A percentile compares a stretch with the other conserved stretches of the same genome.
These are phyloP conservation scores for Torymus tubicola DNA, from an alignment of 2,888 invertebrate genomes.

Conservation along the genomic window DNA sequence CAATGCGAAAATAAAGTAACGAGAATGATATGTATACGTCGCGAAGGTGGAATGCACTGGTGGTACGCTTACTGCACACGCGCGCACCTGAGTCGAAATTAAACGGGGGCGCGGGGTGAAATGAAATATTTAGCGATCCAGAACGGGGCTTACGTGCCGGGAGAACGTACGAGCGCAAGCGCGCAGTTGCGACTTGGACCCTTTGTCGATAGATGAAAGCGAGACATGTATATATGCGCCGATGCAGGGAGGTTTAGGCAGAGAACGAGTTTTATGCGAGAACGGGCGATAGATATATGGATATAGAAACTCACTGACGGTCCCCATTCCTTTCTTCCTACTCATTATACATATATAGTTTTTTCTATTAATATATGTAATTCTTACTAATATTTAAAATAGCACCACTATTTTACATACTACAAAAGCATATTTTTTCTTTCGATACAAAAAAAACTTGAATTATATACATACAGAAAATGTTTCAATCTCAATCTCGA, in stretches of 20 bases:
- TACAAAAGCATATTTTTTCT: too few species aligned
- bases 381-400: too few species aligned
- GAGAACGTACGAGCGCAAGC: neutral
- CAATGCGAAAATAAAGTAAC: neutral
- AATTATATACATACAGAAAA: slow-evolving; percentile 4
- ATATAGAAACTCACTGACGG: too few species aligned
- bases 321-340: too few species aligned
- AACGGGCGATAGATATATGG: too few species aligned
- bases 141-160: slow-evolving; percentile 8
- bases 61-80: slow-evolving; percentile 45
- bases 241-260: slow-evolving; percentile 7
- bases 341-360: too few species aligned
- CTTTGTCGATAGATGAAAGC: slow-evolving; percentile 47
- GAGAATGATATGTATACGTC: neutral
- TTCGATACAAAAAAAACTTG: too few species aligned
- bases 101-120: slow-evolving; percentile 68
- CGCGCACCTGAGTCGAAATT: slow-evolving; percentile 74
- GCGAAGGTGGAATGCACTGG: slow-evolving; percentile 44
- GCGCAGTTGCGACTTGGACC: slow-evolving; percentile 26
- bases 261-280: too few species aligned
- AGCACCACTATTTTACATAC: too few species aligned
- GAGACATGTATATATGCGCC: neutral
- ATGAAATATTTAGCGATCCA: slow-evolving; percentile 75
- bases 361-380: too few species aligned
- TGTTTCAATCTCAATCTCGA: slow-evolving; percentile 34